Conservation (phyloP, 2,888 invertebrate species). For the Callinectes sapidus region DNA sequence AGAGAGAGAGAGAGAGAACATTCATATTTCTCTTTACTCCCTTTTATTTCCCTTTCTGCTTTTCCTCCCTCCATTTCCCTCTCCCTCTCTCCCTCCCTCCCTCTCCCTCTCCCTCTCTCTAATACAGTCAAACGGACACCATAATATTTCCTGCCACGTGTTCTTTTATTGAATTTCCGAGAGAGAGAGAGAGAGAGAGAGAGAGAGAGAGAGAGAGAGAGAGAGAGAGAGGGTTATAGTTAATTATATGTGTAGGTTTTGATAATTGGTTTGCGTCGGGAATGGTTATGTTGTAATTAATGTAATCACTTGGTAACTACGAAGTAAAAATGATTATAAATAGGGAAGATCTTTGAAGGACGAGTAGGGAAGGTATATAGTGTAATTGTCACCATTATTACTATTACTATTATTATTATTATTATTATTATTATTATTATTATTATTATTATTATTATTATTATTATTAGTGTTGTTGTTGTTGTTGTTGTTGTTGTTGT, state of each 20-base stretch:
- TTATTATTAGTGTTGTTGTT: not conserved
- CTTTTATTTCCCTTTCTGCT: not conserved
- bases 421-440: not conserved
- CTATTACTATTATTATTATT: not conserved
- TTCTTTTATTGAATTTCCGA: not conserved
- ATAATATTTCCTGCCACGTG: constrained; percentile 24
- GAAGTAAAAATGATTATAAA: not conserved
- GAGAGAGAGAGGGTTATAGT: not conserved
- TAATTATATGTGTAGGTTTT: constrained; percentile 10
- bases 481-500: not conserved
- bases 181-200: constrained; percentile 35
- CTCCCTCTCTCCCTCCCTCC: not conserved
- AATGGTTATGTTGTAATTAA: not conserved
- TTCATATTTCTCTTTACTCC: too few relatives aligned
- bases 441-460: not conserved
- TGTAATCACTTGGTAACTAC: not conserved
- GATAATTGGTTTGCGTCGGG: not conserved
- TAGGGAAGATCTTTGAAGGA: not conserved
- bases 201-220: constrained; percentile 21
- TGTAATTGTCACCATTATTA: not conserved
- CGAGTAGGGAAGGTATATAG: not conserved
- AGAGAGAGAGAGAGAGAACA: not conserved
- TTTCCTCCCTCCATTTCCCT: not conserved
- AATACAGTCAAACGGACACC: constrained; percentile 22
- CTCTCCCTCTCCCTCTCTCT: not conserved